Evolutionary conservation across 2,888 invertebrate species (phyloP).

Genomic region (Drosophila fungiperda): DNA sequence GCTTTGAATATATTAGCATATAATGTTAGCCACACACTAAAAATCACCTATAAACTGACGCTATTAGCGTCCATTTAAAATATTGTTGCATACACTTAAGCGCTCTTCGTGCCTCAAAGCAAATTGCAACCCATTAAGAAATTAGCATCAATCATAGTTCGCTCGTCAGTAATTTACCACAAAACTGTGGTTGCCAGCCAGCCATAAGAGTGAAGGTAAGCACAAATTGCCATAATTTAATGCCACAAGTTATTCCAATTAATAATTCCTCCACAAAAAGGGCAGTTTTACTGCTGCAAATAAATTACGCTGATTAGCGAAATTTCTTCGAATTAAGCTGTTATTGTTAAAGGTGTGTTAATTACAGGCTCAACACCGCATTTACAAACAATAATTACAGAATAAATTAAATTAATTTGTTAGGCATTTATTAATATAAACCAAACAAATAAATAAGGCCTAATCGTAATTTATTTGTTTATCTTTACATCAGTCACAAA

Average conservation of each 20-base stretch:
- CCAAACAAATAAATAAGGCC: too few relatives aligned
- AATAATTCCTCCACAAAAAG: conserved; percentile 6
- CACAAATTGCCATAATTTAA: conserved; percentile 45
- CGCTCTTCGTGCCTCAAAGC: not conserved
- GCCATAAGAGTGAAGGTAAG: not conserved
- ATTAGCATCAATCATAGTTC: conserved; percentile 45
- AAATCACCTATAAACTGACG: not conserved
- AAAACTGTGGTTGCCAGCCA: not conserved
- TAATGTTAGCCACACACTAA: not conserved
- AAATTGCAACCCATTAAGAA: conserved; percentile 31
- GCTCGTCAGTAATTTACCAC: conserved; percentile 32
- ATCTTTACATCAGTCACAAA: not conserved
- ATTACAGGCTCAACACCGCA: not conserved
- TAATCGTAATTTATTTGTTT: not conserved
- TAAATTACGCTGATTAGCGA: not conserved
- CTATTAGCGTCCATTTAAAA: conserved; percentile 14
- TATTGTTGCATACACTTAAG: conserved; percentile 39
- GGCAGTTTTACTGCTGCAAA: not conserved
- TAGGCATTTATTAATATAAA: not conserved
- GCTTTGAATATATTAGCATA: not conserved
- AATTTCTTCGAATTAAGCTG: not conserved
- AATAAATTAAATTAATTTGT: not conserved
- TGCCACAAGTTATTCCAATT: conserved; percentile 36
- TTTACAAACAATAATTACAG: not conserved
- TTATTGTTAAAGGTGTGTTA: not conserved